Evolutionary conservation across 2,888 invertebrate genomes (phyloP).

Genomic region (Lacanobia oleracea): DNA sequence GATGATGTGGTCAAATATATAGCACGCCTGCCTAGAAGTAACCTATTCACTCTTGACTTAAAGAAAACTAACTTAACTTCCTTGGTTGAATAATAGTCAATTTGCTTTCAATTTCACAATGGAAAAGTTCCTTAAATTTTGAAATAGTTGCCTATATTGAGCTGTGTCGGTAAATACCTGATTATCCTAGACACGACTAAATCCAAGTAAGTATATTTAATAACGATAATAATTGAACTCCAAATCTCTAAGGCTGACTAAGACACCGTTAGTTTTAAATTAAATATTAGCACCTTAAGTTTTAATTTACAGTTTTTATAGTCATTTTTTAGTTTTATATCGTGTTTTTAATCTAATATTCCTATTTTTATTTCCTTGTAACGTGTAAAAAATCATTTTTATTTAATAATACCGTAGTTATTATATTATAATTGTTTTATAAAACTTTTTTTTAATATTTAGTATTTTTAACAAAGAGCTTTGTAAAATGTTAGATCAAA

Average conservation of each 20-base stretch:
- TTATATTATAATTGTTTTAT: background rate
- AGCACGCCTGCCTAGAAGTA: too few species aligned
- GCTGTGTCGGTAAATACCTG: background rate
- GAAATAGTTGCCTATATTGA: background rate
- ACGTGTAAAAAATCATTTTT: background rate
- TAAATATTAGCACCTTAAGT: conserved; percentile 64
- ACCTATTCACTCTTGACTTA: too few species aligned
- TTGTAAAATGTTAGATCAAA: conserved; percentile 47
- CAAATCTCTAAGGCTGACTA: conserved; percentile 53
- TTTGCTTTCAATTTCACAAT: too few species aligned
- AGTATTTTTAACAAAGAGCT: conserved; percentile 4
- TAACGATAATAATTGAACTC: conserved; percentile 55
- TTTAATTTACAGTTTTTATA: conserved; percentile 38
- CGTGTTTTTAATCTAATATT: conserved; percentile 39
- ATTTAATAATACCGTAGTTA: background rate
- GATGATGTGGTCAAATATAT: too few species aligned
- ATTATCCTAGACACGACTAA: conserved; percentile 23
- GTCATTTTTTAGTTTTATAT: conserved; percentile 10
- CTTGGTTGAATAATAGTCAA: too few species aligned
- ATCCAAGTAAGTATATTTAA: conserved; percentile 22
- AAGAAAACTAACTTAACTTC: too few species aligned
- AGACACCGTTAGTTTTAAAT: conserved; percentile 61
- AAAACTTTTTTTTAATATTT: conserved; percentile 3
- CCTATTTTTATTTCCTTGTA: background rate
- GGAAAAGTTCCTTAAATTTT: background rate